These are phyloP conservation scores for Ichneumon xanthorius DNA, from an alignment of 2,888 invertebrate species.

Conservation along the genomic window DNA sequence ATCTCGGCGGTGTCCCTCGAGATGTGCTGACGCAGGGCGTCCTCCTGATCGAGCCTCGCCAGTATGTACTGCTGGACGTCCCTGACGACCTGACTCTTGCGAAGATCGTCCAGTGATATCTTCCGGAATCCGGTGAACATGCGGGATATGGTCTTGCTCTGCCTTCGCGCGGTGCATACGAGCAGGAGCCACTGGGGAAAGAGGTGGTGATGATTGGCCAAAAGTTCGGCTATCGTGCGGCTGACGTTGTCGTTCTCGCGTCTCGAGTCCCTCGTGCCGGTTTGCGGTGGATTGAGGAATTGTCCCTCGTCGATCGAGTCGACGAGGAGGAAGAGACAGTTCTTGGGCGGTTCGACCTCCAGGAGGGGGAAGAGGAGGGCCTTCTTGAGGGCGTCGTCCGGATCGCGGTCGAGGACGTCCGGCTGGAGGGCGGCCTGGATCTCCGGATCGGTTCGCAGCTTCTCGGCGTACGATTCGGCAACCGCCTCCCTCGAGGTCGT, in stretches of 20 bases:
- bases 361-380: slow-evolving; percentile 94
- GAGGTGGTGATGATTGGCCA: slow-evolving; percentile 95
- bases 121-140: slow-evolving; percentile 96
- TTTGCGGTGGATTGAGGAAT: slow-evolving; percentile 77
- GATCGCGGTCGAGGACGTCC: slow-evolving; percentile 93
- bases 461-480: slow-evolving; percentile 93
- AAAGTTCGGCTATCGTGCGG: slow-evolving; percentile 92
- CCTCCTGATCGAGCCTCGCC: slow-evolving; percentile 95
- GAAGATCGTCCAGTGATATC: slow-evolving; percentile 95
- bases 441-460: slow-evolving; percentile 91
- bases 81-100: slow-evolving; percentile 95
- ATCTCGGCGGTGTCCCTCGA: slow-evolving; percentile 97
- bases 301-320: slow-evolving; percentile 96
- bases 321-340: slow-evolving; percentile 93
- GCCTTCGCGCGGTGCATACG: slow-evolving; percentile 94
- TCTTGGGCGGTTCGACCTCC: slow-evolving; percentile 94
- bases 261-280: slow-evolving; percentile 85
- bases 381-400: slow-evolving; percentile 96
- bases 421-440: slow-evolving; percentile 93
- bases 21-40: slow-evolving; percentile 94
- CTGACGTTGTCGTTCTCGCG: slow-evolving; percentile 83
- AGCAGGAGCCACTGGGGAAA: slow-evolving; percentile 97
- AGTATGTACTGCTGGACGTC: slow-evolving; percentile 98
- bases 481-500: slow-evolving; percentile 88
- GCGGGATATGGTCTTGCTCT: slow-evolving; percentile 91